Percentiles rank a stretch among this genome's conserved stretches.
These are phyloP conservation scores for Lutjanus argentimaculatus DNA, from an alignment of 2,797 vertebrate species.

Conservation along the genomic window DNA sequence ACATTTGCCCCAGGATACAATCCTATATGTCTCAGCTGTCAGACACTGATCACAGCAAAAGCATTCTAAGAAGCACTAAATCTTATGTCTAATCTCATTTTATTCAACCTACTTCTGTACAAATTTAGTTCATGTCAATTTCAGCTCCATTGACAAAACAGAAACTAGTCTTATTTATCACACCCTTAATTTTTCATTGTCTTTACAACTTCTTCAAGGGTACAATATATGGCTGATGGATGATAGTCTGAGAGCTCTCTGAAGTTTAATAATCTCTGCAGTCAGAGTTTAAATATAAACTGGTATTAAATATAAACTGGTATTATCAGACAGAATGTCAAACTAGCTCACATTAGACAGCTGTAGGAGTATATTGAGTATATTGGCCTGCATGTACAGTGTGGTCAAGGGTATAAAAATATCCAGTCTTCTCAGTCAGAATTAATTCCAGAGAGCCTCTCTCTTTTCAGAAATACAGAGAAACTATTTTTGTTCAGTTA, in stretches of 20 bases:
- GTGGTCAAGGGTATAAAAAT: background rate
- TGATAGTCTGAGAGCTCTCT: background rate
- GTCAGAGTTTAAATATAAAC: conserved; percentile 3
- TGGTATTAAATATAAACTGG: background rate
- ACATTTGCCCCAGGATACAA: too few relatives aligned
- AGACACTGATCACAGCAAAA: conserved; percentile 24
- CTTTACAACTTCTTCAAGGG: conserved; percentile 20
- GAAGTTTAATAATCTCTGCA: background rate
- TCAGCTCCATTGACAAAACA: background rate
- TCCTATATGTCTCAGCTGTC: too few relatives aligned
- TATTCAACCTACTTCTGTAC: background rate
- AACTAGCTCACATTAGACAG: background rate
- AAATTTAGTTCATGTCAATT: background rate
- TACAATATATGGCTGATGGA: background rate
- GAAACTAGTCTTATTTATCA: background rate
- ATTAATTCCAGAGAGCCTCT: background rate
- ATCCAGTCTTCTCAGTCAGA: background rate
- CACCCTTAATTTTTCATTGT: conserved; percentile 26
- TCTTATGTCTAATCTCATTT: conserved; percentile 8
- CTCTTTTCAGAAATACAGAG: background rate
- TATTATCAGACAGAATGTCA: conserved; percentile 8
- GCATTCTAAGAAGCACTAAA: background rate
- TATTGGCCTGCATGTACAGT: background rate
- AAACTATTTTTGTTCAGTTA: background rate
- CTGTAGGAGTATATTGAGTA: background rate